Evolutionary conservation across 2,113 vertebrate species (phyloP), one percentile per base, ranked within the genome.

Genomic region (Nycticorax nycticorax): DNA sequence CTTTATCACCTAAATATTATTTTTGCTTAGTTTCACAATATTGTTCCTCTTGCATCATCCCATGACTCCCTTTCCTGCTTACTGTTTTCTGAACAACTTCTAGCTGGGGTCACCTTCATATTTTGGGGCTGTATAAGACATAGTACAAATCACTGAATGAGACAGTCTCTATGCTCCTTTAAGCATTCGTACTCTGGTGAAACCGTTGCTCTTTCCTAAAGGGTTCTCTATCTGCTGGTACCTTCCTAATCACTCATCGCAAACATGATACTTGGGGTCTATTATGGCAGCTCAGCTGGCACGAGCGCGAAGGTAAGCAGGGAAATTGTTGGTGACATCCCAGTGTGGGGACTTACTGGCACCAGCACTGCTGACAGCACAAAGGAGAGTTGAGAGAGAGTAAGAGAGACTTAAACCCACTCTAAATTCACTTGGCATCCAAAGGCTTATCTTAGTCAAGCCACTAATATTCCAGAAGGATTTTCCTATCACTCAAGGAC

Each of bases 131-230:
- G 12, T 43, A 26, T 21, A 63, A 80, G n/a, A 3, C 0, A 1
- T 14, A 45, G 19, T 23, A 39, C 1, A 1, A 14, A 27, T 8
- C 21, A 21, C 21, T 2, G 15, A 53, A 35, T 11, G 12, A 45
- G 53, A 7, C 18, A n/a, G 11, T 55, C 20, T 18, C 26, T 3
- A 12, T 9, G 6, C 2, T 35, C 20, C n/a, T 47, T 59, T 33
- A n/a, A 28, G 28, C 32, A 15, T 14, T 22, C 18, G 21, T 64
- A 53, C 0, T 1, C 11, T 18, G 3, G 9, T 18, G 35, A 43
- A 39, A 48, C 8, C 1, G 0, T 3, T 14, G 5, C 1, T 59
- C 28, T 21, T 63, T 6, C 16, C 41, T 41, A 37, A 88, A 57
- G 20, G 28, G 3, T 6, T 45, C 37, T 75, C 52, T 72, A 5